Conservation (phyloP, 2,888 invertebrate genomes). For the Acronicta alni region DNA sequence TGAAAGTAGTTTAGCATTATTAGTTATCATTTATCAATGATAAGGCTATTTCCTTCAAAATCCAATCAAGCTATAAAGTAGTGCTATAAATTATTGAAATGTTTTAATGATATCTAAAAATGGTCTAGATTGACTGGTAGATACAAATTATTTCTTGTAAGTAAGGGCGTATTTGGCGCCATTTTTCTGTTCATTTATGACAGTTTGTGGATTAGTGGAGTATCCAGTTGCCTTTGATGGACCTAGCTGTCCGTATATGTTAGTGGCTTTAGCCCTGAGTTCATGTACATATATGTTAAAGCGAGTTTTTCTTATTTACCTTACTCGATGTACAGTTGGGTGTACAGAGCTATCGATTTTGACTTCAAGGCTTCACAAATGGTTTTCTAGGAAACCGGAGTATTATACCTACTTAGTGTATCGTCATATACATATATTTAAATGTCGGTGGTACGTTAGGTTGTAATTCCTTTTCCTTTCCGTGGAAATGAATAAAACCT, state of each 20-base stretch:
- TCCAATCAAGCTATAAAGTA: slow-evolving; percentile 24
- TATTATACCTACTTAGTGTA: neutral
- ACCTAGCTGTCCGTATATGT: slow-evolving; percentile 25
- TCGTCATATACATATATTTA: neutral
- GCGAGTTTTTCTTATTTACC: slow-evolving; percentile 37
- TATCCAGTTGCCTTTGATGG: slow-evolving; percentile 47
- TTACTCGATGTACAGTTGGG: slow-evolving; percentile 5
- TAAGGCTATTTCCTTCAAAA: slow-evolving; percentile 26
- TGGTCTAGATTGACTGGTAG: slow-evolving; percentile 41
- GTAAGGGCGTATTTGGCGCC: slow-evolving; percentile 39
- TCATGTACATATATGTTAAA: slow-evolving; percentile 29
- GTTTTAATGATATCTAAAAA: slow-evolving; percentile 54
- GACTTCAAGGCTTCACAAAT: neutral
- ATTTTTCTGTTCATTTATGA: slow-evolving; percentile 35
- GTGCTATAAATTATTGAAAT: slow-evolving; percentile 39
- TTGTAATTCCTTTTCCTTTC: too few species aligned
- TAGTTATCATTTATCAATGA: slow-evolving; percentile 24
- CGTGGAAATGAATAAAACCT: too few species aligned
- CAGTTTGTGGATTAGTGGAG: slow-evolving; percentile 31
- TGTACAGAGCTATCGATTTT: neutral
- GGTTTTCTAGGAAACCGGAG: neutral
- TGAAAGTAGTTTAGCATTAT: slow-evolving; percentile 13
- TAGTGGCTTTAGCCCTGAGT: slow-evolving; percentile 36
- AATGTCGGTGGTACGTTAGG: too few species aligned
- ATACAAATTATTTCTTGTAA: slow-evolving; percentile 39